Conservation (phyloP, 2,113 vertebrate species). For the Boulengeromyrus knoepffleri region DNA sequence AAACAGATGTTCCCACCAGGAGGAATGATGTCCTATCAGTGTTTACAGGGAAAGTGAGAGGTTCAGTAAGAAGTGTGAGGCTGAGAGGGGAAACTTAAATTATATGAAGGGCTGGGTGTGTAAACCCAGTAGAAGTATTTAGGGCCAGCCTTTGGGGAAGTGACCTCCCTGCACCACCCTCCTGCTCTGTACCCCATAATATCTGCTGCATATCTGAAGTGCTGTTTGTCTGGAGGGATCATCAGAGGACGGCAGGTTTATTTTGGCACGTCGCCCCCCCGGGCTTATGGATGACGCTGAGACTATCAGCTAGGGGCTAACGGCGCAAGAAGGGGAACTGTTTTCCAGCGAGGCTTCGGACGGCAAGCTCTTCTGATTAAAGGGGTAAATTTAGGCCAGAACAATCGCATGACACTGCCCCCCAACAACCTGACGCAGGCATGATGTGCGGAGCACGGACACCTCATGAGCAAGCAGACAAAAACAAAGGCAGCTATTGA, state of each 20-base stretch:
- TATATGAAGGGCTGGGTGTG: neutral
- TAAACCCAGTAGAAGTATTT: neutral
- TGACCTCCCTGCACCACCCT: neutral
- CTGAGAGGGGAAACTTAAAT: neutral
- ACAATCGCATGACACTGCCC: conserved; percentile 29
- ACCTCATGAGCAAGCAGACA: conserved; percentile 22
- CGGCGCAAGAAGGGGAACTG: neutral
- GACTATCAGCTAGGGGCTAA: neutral
- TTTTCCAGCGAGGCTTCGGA: neutral
- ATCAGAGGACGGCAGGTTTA: conserved; percentile 1
- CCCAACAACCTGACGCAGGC: conserved; percentile 20
- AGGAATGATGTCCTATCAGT: neutral
- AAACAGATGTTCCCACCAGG: neutral
- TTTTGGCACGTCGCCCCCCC: neutral
- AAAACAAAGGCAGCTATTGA: conserved; percentile 33
- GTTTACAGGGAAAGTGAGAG: neutral
- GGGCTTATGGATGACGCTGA: neutral
- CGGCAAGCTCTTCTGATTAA: conserved; percentile 24
- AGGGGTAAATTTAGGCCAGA: conserved; percentile 15
- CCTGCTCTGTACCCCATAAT: neutral
- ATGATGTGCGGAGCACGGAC: conserved; percentile 20
- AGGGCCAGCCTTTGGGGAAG: neutral
- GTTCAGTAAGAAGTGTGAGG: neutral
- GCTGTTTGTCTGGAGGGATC: neutral
- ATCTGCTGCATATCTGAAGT: neutral